phyloP scores from a whole-genome alignment of 2,888 invertebrate genomes.

The Brachylomia viminalis region DNA sequence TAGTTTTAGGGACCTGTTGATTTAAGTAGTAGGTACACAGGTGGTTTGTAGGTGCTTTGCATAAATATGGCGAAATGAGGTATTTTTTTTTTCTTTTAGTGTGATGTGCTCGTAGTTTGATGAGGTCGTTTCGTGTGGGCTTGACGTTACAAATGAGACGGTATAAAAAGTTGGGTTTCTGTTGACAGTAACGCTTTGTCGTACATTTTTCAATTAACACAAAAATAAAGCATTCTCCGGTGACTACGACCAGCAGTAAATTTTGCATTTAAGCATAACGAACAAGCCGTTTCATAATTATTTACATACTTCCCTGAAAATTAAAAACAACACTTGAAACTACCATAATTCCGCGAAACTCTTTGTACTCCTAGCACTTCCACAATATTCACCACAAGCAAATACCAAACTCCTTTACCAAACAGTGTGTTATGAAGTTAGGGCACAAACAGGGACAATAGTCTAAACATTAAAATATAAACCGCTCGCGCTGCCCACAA shows the following conservation, averaged over 20 bases:
- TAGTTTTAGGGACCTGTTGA: slow-evolving; percentile 39
- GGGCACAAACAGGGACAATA: slow-evolving; percentile 53
- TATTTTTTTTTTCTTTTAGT: slow-evolving; percentile 24
- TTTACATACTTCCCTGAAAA: not conserved
- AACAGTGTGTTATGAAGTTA: slow-evolving; percentile 53
- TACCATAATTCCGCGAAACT: not conserved
- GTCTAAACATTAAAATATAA: slow-evolving; percentile 64
- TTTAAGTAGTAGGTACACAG: slow-evolving; percentile 9
- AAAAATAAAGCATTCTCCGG: not conserved
- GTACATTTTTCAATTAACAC: not conserved
- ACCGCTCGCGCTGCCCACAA: slow-evolving; percentile 45
- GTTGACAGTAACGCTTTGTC: not conserved
- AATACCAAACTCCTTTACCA: slow-evolving; percentile 44
- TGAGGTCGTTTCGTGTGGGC: not conserved
- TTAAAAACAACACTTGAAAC: not conserved
- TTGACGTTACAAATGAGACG: not conserved
- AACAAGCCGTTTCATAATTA: not conserved
- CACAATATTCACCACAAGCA: slow-evolving; percentile 29
- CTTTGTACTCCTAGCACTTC: not conserved
- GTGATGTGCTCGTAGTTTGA: not conserved
- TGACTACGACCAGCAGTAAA: too few relatives aligned
- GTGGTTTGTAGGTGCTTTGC: not conserved
- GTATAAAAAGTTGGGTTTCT: not conserved
- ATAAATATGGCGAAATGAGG: slow-evolving; percentile 17
- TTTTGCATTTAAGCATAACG: not conserved